Evolutionary conservation across 2,888 invertebrate species (phyloP).

Genomic region (Idaea aversata): DNA sequence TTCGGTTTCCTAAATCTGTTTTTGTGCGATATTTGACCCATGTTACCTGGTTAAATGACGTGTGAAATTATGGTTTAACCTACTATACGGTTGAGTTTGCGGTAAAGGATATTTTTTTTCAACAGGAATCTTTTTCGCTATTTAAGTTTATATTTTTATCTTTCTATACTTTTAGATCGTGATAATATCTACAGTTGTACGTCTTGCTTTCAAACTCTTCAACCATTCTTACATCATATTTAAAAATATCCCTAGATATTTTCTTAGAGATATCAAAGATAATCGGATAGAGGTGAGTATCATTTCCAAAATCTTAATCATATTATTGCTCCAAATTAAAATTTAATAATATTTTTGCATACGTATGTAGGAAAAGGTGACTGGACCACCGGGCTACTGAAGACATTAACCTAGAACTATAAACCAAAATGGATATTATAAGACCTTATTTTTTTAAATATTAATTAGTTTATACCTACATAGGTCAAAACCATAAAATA

Average conservation of each 20-base stretch:
- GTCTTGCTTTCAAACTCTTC: no score
- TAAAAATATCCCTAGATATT: no score
- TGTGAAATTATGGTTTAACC: constrained; percentile 48
- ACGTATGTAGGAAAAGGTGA: constrained; percentile 33
- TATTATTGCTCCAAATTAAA: constrained; percentile 2
- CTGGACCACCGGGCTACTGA: constrained; percentile 60
- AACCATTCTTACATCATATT: no score
- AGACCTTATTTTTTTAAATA: no score
- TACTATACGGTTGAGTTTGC: constrained; percentile 27
- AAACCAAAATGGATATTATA: constrained; percentile 7
- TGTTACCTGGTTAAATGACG: constrained; percentile 47
- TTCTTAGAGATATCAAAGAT: background rate
- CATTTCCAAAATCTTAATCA: background rate
- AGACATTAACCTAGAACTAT: constrained; percentile 20
- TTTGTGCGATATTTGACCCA: constrained; percentile 51
- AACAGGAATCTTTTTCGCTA: background rate
- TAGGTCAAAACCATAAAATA: no score
- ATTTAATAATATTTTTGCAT: constrained; percentile 37
- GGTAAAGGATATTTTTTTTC: constrained; percentile 7
- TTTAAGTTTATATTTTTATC: background rate
- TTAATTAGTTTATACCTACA: no score
- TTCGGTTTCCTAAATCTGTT: constrained; percentile 23
- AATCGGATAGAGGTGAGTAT: background rate
- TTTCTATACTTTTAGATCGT: background rate
- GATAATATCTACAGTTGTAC: background rate